These are phyloP conservation scores for Carettochelys insculpta DNA, from an alignment of 2,113 vertebrate genomes.

Conservation along the genomic window DNA sequence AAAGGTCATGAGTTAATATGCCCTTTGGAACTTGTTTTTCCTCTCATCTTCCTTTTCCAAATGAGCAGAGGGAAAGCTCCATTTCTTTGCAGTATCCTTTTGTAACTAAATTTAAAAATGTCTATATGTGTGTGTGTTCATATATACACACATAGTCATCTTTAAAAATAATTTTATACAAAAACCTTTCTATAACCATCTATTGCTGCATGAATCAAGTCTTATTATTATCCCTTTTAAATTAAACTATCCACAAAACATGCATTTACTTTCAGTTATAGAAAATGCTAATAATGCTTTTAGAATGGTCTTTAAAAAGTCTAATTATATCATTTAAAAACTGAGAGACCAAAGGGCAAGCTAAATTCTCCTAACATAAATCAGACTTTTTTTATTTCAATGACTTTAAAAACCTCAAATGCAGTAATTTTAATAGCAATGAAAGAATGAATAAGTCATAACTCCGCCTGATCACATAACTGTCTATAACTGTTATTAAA, in stretches of 20 bases:
- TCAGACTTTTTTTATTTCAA: constrained; percentile 90
- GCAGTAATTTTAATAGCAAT: constrained; percentile 89
- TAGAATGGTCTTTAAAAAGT: constrained; percentile 95
- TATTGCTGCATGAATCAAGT: constrained; percentile 82
- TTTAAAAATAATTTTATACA: constrained; percentile 76
- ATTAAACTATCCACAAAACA: constrained; percentile 87
- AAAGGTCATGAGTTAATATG: constrained; percentile 82
- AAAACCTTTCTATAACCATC: constrained; percentile 81
- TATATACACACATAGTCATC: constrained; percentile 52
- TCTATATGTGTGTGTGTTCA: constrained; percentile 48
- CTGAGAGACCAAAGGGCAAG: constrained; percentile 91
- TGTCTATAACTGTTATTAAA: constrained; percentile 92
- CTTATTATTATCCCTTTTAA: constrained; percentile 85
- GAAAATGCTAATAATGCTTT: constrained; percentile 92
- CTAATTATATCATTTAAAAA: constrained; percentile 97
- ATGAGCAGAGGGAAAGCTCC: constrained; percentile 54
- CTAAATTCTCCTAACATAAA: constrained; percentile 94
- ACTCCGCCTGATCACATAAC: constrained; percentile 89
- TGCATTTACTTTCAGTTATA: constrained; percentile 86
- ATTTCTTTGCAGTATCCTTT: constrained; percentile 41
- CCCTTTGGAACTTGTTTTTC: constrained; percentile 74
- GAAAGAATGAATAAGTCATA: constrained; percentile 89
- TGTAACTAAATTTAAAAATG: constrained; percentile 51
- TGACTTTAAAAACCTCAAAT: constrained; percentile 89
- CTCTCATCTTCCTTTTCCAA: constrained; percentile 69